A percentile compares a stretch with the other conserved stretches of the same genome.
Evolutionary conservation across 2,888 invertebrate genomes (phyloP).

Genomic region (Cyrtodaria siliqua): DNA sequence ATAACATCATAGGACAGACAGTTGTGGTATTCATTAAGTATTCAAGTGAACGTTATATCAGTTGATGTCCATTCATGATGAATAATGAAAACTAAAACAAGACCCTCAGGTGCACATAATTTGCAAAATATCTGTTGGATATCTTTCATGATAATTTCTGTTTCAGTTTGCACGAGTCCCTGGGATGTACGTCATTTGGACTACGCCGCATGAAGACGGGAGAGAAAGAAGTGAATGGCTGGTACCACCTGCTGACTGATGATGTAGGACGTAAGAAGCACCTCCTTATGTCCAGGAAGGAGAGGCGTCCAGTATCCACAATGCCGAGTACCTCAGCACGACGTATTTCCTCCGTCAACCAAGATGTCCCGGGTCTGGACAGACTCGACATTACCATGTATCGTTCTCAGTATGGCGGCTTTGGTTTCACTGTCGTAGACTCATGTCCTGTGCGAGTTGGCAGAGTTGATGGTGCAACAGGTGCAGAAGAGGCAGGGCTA

Average conservation of each 20-base stretch:
- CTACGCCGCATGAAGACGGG: constrained; percentile 90
- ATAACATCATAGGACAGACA: no score
- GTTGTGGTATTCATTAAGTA: no score
- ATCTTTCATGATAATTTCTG: background rate
- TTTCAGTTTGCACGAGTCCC: constrained; percentile 94
- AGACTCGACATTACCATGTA: constrained; percentile 63
- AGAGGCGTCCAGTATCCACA: constrained; percentile 32
- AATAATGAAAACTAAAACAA: no score
- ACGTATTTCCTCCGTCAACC: constrained; percentile 48
- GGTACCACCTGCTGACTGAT: constrained; percentile 91
- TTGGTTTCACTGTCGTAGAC: constrained; percentile 82
- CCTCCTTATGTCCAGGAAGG: constrained; percentile 71
- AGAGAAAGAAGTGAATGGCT: constrained; percentile 90
- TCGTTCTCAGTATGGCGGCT: constrained; percentile 75
- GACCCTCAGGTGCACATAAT: no score
- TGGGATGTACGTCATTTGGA: constrained; percentile 97
- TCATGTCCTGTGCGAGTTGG: constrained; percentile 82
- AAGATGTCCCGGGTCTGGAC: constrained; percentile 41
- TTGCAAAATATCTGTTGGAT: no score
- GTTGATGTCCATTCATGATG: no score
- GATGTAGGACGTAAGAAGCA: constrained; percentile 88
- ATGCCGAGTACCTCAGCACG: constrained; percentile 1
- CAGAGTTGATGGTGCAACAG: constrained; percentile 79
- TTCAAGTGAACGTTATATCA: no score
- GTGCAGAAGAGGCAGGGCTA: constrained; percentile 78